These are phyloP conservation scores for Triplophysa siluroides DNA, from an alignment of 2,113 vertebrate genomes.

Conservation along the genomic window DNA sequence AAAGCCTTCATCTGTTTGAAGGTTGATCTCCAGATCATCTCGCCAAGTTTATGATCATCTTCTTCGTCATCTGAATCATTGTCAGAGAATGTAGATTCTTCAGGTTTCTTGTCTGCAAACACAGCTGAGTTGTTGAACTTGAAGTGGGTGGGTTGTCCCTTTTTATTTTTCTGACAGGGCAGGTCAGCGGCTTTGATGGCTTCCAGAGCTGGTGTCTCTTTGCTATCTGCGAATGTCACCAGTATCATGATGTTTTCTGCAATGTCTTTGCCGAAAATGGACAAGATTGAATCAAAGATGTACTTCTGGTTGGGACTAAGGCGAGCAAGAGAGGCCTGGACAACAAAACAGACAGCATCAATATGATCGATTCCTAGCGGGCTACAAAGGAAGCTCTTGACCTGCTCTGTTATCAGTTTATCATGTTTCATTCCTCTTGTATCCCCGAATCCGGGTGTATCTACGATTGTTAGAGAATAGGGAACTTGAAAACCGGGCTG, in stretches of 20 bases:
- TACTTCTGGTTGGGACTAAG: slow-evolving; percentile 54
- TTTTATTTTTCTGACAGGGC: slow-evolving; percentile 54
- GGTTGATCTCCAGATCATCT: slow-evolving; percentile 38
- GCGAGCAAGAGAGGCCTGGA: slow-evolving; percentile 53
- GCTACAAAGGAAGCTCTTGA: slow-evolving; percentile 52
- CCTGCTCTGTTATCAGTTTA: slow-evolving; percentile 37
- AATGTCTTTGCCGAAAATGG: slow-evolving; percentile 61
- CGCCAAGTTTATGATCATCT: neutral
- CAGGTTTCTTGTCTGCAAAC: slow-evolving; percentile 32
- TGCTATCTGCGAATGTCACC: slow-evolving; percentile 58
- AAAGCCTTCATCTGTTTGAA: slow-evolving; percentile 49
- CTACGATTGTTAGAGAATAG: slow-evolving; percentile 60
- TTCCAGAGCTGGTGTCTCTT: slow-evolving; percentile 52
- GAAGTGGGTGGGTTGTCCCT: slow-evolving; percentile 51
- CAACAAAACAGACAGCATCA: slow-evolving; percentile 58
- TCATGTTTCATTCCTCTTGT: slow-evolving; percentile 53
- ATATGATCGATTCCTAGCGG: slow-evolving; percentile 52
- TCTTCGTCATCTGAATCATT: slow-evolving; percentile 19
- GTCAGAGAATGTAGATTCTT: neutral
- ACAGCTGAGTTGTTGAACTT: slow-evolving; percentile 58
- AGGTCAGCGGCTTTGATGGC: slow-evolving; percentile 50
- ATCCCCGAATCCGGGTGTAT: slow-evolving; percentile 64
- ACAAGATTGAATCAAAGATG: slow-evolving; percentile 58
- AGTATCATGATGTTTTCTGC: slow-evolving; percentile 57
- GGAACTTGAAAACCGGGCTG: slow-evolving; percentile 52